A percentile compares a stretch with the other conserved stretches of the same genome.
phyloP scores from a whole-genome alignment of 1,140 invertebrate genomes.

The Drosophila repletoides region DNA sequence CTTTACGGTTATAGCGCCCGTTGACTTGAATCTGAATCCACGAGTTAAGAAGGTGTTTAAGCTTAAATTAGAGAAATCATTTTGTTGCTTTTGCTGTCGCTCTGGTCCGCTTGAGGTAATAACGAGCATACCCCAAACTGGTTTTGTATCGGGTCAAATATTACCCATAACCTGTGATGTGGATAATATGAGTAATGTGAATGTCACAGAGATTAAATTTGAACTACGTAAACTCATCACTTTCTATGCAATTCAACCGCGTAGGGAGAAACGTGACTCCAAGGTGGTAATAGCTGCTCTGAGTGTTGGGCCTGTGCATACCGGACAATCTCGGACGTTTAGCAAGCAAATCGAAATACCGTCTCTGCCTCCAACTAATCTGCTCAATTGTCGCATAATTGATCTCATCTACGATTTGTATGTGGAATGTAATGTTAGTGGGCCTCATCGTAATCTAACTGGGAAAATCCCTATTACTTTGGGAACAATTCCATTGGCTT shows the following conservation, averaged over 20 bases:
- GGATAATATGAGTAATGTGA: conserved; percentile 87
- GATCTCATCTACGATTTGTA: conserved; percentile 86
- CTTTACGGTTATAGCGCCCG: conserved; percentile 91
- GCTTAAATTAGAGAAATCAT: conserved; percentile 87
- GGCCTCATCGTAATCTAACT: conserved; percentile 85
- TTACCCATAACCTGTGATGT: conserved; percentile 87
- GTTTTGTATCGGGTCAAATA: conserved; percentile 87
- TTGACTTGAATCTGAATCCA: conserved; percentile 91
- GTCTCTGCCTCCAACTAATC: conserved; percentile 86
- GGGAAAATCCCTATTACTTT: conserved; percentile 84
- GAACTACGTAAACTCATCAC: conserved; percentile 86
- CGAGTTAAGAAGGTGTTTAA: conserved; percentile 86
- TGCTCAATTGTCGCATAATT: conserved; percentile 86
- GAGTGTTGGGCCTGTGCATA: conserved; percentile 84
- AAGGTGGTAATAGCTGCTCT: conserved; percentile 84
- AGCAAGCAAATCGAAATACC: conserved; percentile 85
- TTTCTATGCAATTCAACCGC: conserved; percentile 84
- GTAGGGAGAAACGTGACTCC: conserved; percentile 83
- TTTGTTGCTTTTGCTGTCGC: conserved; percentile 88
- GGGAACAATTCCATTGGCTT: conserved; percentile 85
- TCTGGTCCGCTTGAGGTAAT: conserved; percentile 86
- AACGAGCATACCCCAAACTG: conserved; percentile 85
- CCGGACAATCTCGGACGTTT: conserved; percentile 84
- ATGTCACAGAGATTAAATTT: conserved; percentile 85
- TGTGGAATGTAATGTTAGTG: conserved; percentile 83